Evolutionary conservation across 2,113 vertebrate species (phyloP).

Genomic region (Gorsachius goisagi): DNA sequence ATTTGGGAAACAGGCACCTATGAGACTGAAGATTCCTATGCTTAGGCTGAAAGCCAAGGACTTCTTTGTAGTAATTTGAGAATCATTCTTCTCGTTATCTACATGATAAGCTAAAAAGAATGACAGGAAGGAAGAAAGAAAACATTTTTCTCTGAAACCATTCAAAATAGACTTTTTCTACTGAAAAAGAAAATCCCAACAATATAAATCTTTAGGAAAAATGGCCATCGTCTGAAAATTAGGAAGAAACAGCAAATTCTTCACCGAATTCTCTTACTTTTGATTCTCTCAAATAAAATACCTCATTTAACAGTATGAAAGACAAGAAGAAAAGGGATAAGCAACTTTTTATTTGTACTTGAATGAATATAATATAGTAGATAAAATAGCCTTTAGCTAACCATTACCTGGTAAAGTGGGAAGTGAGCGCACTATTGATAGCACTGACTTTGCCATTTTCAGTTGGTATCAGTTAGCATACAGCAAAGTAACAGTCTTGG

Average conservation of each 20-base stretch:
- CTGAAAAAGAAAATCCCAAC: not conserved
- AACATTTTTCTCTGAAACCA: not conserved
- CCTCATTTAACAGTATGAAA: not conserved
- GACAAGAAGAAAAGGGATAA: not conserved
- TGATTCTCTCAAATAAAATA: not conserved
- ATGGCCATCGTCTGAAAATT: not conserved
- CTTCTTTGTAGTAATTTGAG: not conserved
- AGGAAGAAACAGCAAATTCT: not conserved
- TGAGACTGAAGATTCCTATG: not conserved
- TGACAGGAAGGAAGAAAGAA: not conserved
- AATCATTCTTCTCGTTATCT: not conserved
- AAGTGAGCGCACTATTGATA: not conserved
- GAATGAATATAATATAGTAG: not conserved
- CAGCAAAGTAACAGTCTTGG: not conserved
- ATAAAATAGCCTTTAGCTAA: not conserved
- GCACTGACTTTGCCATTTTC: not conserved
- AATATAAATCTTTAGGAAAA: not conserved
- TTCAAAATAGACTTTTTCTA: not conserved
- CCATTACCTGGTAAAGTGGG: not conserved
- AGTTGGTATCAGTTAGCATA: not conserved
- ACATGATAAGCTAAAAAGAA: not conserved
- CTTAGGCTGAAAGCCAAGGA: not conserved
- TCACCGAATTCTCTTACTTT: not conserved
- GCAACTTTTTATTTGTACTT: not conserved
- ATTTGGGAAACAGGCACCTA: not conserved